These are phyloP conservation scores for Drosophila subpulchrella DNA, from an alignment of 1,140 invertebrate genomes.

Conservation along the genomic window DNA sequence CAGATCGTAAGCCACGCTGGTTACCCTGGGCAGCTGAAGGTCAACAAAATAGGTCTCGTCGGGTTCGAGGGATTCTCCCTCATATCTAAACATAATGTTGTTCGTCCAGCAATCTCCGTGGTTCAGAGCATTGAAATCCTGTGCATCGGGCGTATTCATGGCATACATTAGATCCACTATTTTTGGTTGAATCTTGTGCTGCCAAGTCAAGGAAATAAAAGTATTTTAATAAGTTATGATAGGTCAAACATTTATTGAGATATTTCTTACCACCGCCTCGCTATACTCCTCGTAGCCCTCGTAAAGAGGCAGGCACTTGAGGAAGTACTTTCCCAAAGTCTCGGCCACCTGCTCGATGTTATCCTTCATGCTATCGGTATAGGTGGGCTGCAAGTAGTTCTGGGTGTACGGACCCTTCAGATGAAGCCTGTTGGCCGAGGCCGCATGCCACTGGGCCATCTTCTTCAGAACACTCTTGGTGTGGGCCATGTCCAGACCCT, in stretches of 20 bases:
- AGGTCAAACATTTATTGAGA: not conserved
- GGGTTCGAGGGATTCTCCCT: conserved; percentile 13
- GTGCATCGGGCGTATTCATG: conserved; percentile 55
- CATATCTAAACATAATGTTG: conserved; percentile 84
- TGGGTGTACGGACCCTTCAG: conserved; percentile 48
- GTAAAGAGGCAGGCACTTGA: conserved; percentile 41
- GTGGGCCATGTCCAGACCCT: conserved; percentile 85
- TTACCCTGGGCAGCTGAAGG: conserved; percentile 69
- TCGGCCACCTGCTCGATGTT: conserved; percentile 41
- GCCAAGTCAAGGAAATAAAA: not conserved
- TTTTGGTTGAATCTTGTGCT: conserved; percentile 46
- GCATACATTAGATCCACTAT: conserved; percentile 47
- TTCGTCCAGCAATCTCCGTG: conserved; percentile 87
- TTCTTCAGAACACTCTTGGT: conserved; percentile 85
- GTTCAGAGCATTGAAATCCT: conserved; percentile 87
- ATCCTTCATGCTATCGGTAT: conserved; percentile 29
- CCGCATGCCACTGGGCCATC: conserved; percentile 86
- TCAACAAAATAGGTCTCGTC: conserved; percentile 79
- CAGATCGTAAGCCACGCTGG: conserved; percentile 75
- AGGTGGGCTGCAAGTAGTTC: conserved; percentile 39
- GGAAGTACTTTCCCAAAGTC: conserved; percentile 38
- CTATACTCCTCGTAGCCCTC: conserved; percentile 38
- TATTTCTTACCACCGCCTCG: conserved; percentile 40
- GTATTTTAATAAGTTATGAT: not conserved
- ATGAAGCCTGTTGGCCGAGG: conserved; percentile 52